Evolutionary conservation across 1,140 invertebrate species (phyloP), one percentile per base, ranked within the genome.

Genomic region (Penaeus chinensis): DNA sequence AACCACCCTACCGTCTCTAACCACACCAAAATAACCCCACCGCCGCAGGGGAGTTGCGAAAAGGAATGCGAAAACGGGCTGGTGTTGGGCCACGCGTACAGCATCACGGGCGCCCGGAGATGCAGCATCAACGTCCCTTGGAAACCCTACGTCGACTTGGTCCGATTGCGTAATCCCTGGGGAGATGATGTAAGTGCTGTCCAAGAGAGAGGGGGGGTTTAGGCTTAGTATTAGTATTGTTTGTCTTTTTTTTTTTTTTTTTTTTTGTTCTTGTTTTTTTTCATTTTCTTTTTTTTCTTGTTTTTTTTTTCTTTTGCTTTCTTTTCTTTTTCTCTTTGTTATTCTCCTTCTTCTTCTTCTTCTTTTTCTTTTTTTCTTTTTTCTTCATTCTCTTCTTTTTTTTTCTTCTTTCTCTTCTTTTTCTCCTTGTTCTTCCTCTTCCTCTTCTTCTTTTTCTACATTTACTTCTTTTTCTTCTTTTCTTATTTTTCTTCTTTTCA

Each of bases 141-240:
- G 84, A 65, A 77, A 16, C 84, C 96, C 96, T 93, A 97, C 97
- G 90, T 96, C 96, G 0, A 93, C 19, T 54, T 99, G 81, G 93
- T 99, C 32, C 93, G 98, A 80, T 94, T 99, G 91, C 93, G 98
- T 61, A 99, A 99, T 94, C 98, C 98, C 0, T 99, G 98, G 98
- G 98, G 98, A 32, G 99, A 99, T 92, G 97, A 98, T 47, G 82
- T 84, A n/a, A 61, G 82, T 24, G 22, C 5, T 32, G 74, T 24
- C 7, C 5, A n/a, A 10, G 74, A 10, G 74, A 37, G 27, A 37
- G 20, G 74, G 18, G 24, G n/a, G 74, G 37, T 5, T 3, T n/a
- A 18, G 27, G 37, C 4, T 2, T 20, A 27, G 37, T 3, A 18
- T 2, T 2, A n/a, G 3, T 32, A 11, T 16, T 13, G 71, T 32